Evolutionary conservation across 2,113 vertebrate species (phyloP).

Genomic region (Corynorhinus townsendii): DNA sequence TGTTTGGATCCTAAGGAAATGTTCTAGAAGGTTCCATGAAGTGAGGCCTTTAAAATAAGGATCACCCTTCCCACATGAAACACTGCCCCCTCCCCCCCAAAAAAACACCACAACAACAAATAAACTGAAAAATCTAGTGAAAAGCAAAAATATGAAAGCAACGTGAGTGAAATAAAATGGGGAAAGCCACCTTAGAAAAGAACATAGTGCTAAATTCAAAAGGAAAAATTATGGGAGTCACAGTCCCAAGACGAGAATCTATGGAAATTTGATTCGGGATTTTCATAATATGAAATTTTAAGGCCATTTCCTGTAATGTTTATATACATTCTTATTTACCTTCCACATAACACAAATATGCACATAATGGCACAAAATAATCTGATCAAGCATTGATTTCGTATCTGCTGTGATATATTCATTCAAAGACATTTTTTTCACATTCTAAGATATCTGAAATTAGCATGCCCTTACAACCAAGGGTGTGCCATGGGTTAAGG

Average conservation of each 20-base stretch:
- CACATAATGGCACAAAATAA: background rate
- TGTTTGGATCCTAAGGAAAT: background rate
- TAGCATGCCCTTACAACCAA: background rate
- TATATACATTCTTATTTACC: background rate
- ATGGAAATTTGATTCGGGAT: background rate
- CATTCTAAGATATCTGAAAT: background rate
- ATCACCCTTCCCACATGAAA: background rate
- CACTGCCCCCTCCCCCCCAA: too few species aligned
- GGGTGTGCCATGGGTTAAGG: background rate
- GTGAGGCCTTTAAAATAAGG: background rate
- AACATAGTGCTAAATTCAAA: background rate
- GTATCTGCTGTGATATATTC: background rate
- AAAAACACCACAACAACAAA: background rate
- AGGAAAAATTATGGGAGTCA: background rate
- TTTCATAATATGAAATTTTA: conserved; percentile 35
- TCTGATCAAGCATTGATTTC: background rate
- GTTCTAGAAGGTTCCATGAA: background rate
- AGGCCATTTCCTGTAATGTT: background rate
- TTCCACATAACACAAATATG: background rate
- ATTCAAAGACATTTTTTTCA: background rate
- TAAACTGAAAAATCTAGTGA: background rate
- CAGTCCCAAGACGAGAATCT: background rate
- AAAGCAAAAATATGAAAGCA: background rate
- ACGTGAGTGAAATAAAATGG: background rate
- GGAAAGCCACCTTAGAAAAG: background rate